Evolutionary conservation across 2,888 invertebrate genomes (phyloP).

Genomic region (Tethea ocularis): DNA sequence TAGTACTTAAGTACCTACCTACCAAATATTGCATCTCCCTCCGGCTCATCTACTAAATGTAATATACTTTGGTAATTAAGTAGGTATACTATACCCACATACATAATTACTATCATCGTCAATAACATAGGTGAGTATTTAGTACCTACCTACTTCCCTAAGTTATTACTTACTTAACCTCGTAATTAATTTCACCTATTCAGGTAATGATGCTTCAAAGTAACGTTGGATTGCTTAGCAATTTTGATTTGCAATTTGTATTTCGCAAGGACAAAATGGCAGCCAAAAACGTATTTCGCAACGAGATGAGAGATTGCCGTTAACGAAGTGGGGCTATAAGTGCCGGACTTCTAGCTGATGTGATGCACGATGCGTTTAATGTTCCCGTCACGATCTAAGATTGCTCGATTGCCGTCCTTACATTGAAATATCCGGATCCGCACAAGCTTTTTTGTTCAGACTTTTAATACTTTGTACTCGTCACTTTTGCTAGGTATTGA

Average conservation of each 20-base stretch:
- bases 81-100: no score
- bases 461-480: not conserved
- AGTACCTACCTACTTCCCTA: not conserved
- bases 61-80: no score
- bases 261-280: slow-evolving; percentile 39
- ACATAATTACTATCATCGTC: no score
- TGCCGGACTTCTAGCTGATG: slow-evolving; percentile 9
- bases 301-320: slow-evolving; percentile 26
- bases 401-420: slow-evolving; percentile 26
- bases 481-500: no score
- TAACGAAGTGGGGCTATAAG: not conserved
- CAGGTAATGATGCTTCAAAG: not conserved
- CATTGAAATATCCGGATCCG: slow-evolving; percentile 27
- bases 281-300: slow-evolving; percentile 34
- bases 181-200: not conserved
- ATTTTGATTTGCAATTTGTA: slow-evolving; percentile 38
- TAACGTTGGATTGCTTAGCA: slow-evolving; percentile 16
- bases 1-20: no score
- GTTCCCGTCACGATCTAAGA: slow-evolving; percentile 29
- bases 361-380: slow-evolving; percentile 32
- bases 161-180: no score
- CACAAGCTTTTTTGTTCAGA: slow-evolving; percentile 10
- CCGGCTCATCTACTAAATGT: no score
- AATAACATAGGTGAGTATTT: no score
- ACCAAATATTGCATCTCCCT: no score